phyloP scores from a whole-genome alignment of 2,888 invertebrate genomes.

The Holacanthella duospinosa region DNA sequence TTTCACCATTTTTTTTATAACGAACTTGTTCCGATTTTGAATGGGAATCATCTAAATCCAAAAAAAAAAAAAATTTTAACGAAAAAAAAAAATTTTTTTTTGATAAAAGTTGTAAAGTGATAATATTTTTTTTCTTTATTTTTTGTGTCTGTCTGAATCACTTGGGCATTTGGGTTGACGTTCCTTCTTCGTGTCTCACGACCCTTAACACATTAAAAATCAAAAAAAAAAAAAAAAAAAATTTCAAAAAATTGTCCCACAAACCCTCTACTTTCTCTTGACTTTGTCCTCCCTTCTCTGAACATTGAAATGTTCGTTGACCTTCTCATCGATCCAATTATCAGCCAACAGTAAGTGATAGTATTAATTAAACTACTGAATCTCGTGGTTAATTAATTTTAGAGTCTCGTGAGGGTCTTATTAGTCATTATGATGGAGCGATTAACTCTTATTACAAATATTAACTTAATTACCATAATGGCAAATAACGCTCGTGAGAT shows the following conservation, averaged over 20 bases:
- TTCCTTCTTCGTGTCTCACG: slow-evolving; percentile 11
- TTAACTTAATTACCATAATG: too few relatives aligned
- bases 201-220: slow-evolving; percentile 4
- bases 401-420: background rate
- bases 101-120: background rate
- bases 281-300: slow-evolving; percentile 7
- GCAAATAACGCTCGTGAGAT: too few relatives aligned
- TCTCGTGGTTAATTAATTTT: background rate
- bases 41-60: background rate
- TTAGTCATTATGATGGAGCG: too few relatives aligned
- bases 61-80: background rate
- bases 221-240: slow-evolving; percentile 8
- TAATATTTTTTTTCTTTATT: slow-evolving; percentile 14
- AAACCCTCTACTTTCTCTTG: slow-evolving; percentile 6
- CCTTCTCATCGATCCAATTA: slow-evolving; percentile 13
- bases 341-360: slow-evolving; percentile 36
- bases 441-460: too few relatives aligned
- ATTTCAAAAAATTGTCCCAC: background rate
- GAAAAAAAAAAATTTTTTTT: background rate
- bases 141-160: slow-evolving; percentile 24
- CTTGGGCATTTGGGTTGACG: slow-evolving; percentile 3
- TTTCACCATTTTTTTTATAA: background rate
- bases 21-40: slow-evolving; percentile 1
- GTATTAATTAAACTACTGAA: slow-evolving; percentile 8
- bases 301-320: background rate